Base-by-base conservation (phyloP, 1,140 invertebrate genomes). In the Dryas iulia region DNA sequence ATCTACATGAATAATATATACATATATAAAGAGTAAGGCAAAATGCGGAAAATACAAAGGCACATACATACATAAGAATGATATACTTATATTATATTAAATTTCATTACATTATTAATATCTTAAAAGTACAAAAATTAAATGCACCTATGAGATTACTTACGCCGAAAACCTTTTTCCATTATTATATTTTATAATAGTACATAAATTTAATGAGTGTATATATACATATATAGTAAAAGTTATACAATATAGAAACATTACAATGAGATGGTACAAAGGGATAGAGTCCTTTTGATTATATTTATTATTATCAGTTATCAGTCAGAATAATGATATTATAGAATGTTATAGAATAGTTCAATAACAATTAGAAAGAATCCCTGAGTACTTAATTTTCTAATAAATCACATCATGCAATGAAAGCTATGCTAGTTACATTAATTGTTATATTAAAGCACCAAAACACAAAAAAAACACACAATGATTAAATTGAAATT, bases 111-210 rank as follows among this genome's bases (percentile, higher is more conserved):
- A 21, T 47, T 47, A 47, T 47, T 21, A 5, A 47, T 47, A 47
- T 47, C 18, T 47, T 21, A 47, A 2, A 47, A 47, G 21, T 47
- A 21, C 8, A 14, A 21, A 21, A 47, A 47, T 47, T 47, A 47
- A 47, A 47, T 47, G 39, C 39, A 18, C 39, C 35, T 47, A 47
- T 47, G 39, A 47, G 39, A 47, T 47, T 47, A 47, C 39, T 47
- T 18, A 47, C 6, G 39, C 39, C 39, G 14, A 0, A 10, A 47
- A 21, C 33, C 33, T 21, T 18, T 18, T 35, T 47, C 33, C 33
- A 14, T 39, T 39, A 35, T 35, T 14, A 39, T 14, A 14, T 39
- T 39, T 39, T 39, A 18, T n/a, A 39, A 39, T 7, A 39, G 4
- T 6, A 35, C n/a, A 12, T 35, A 35, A n/a, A 35, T 12, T 12